A percentile compares a stretch with the other conserved stretches of the same genome.
These are phyloP conservation scores for Lethrus apterus DNA, from an alignment of 1,140 invertebrate genomes.

Conservation along the genomic window DNA sequence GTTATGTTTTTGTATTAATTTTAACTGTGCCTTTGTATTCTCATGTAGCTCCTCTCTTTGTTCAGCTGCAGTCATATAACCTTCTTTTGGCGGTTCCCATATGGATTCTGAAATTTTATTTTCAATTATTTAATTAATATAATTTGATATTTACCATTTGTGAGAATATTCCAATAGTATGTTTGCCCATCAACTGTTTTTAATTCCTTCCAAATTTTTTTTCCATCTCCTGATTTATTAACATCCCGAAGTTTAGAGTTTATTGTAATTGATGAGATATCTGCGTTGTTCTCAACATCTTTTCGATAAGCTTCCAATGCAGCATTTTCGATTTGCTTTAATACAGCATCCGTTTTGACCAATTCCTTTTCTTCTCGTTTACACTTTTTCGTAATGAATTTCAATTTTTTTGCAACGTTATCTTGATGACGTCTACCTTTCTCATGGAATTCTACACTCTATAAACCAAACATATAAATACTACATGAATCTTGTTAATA, in stretches of 20 bases:
- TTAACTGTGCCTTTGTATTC: constrained; percentile 42
- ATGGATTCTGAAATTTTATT: constrained; percentile 51
- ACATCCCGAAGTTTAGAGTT: constrained; percentile 25
- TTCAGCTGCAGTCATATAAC: constrained; percentile 54
- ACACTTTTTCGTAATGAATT: constrained; percentile 78
- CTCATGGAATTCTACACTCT: constrained; percentile 94
- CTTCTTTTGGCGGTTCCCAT: constrained; percentile 59
- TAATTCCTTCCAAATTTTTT: constrained; percentile 23
- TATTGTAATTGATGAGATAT: constrained; percentile 51
- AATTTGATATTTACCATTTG: no score
- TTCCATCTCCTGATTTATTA: constrained; percentile 18
- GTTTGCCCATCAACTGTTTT: constrained; percentile 58
- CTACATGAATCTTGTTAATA: constrained; percentile 4
- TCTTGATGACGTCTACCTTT: constrained; percentile 88
- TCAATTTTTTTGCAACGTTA: constrained; percentile 82
- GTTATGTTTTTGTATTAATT: constrained; percentile 48
- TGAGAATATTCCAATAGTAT: constrained; percentile 75
- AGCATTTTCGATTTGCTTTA: constrained; percentile 84
- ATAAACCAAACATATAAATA: no score
- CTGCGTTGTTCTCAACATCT: constrained; percentile 64
- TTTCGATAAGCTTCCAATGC: constrained; percentile 76
- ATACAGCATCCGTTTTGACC: constrained; percentile 68
- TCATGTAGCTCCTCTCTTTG: constrained; percentile 46
- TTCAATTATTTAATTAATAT: constrained; percentile 19
- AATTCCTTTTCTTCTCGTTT: constrained; percentile 68